Evolutionary conservation across 2,888 invertebrate species (phyloP).

Genomic region (Drosophila monieri): DNA sequence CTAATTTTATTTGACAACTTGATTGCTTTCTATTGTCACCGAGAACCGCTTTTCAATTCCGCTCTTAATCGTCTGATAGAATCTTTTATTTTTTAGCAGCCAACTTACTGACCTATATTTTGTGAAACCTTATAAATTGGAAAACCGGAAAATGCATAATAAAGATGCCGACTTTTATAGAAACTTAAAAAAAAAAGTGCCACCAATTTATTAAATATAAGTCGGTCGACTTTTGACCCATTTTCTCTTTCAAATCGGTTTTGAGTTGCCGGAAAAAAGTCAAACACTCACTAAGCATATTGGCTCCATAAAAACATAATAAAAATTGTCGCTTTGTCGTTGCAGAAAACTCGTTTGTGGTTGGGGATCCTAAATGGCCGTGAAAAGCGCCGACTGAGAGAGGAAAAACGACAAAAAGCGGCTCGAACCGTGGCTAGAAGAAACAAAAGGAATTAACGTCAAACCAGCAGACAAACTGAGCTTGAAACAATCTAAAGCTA

Average conservation of each 20-base stretch:
- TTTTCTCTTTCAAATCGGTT: slow-evolving; percentile 12
- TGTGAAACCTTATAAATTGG: not conserved
- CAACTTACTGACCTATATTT: slow-evolving; percentile 7
- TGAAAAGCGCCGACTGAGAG: slow-evolving; percentile 21
- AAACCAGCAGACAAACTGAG: slow-evolving; percentile 54
- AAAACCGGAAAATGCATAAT: not conserved
- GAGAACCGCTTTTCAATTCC: slow-evolving; percentile 10
- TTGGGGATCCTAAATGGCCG: slow-evolving; percentile 15
- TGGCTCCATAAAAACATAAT: slow-evolving; percentile 14
- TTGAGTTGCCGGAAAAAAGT: slow-evolving; percentile 14
- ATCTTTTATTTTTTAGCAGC: slow-evolving; percentile 5
- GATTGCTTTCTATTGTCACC: slow-evolving; percentile 34
- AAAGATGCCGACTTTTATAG: not conserved
- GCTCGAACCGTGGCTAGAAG: not conserved
- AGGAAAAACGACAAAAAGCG: not conserved
- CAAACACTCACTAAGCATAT: not conserved
- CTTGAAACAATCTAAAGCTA: slow-evolving; percentile 58
- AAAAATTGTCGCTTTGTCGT: slow-evolving; percentile 13
- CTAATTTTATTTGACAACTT: slow-evolving; percentile 32
- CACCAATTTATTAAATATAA: not conserved
- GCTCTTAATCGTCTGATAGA: slow-evolving; percentile 12
- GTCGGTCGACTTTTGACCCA: not conserved
- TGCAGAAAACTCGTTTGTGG: slow-evolving; percentile 55
- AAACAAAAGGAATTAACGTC: slow-evolving; percentile 39
- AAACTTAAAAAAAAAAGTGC: not conserved